phyloP scores from a whole-genome alignment of 64 coral and sea anemone genomes.

The Actinia equina region DNA sequence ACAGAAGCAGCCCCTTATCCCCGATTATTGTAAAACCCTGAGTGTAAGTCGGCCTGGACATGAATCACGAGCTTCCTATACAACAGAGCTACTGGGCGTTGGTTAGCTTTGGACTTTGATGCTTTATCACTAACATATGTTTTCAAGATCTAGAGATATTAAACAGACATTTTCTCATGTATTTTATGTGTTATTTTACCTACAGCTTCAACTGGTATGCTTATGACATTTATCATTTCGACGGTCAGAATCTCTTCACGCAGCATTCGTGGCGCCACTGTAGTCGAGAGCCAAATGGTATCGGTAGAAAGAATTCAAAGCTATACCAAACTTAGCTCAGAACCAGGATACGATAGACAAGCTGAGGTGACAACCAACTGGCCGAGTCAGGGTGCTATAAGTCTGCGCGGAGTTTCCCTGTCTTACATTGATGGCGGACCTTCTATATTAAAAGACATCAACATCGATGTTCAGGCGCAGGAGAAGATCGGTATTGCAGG shows the following conservation, averaged over 20 bases:
- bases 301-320: conserved; percentile 36
- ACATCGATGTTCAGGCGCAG: conserved; percentile 13
- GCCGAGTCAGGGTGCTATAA: conserved; percentile 22
- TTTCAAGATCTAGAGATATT: neutral
- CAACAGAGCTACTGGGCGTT: no score
- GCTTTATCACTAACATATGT: no score
- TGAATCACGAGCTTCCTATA: no score
- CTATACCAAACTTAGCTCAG: conserved; percentile 18
- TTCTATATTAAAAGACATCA: conserved; percentile 27
- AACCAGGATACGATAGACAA: conserved; percentile 21
- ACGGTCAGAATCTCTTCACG: neutral
- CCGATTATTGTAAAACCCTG: no score
- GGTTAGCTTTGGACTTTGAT: no score
- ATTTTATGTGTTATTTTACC: neutral
- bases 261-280: neutral
- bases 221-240: neutral
- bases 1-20: no score
- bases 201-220: conserved; percentile 23
- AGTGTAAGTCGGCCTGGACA: no score
- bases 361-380: conserved; percentile 1
- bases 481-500: conserved; percentile 6
- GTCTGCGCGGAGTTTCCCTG: neutral
- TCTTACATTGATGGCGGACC: conserved; percentile 34
- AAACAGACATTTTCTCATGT: neutral
- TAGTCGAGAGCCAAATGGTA: conserved; percentile 37